These are phyloP conservation scores for Calameuta pallipes DNA, from an alignment of 2,888 invertebrate species.

Conservation along the genomic window DNA sequence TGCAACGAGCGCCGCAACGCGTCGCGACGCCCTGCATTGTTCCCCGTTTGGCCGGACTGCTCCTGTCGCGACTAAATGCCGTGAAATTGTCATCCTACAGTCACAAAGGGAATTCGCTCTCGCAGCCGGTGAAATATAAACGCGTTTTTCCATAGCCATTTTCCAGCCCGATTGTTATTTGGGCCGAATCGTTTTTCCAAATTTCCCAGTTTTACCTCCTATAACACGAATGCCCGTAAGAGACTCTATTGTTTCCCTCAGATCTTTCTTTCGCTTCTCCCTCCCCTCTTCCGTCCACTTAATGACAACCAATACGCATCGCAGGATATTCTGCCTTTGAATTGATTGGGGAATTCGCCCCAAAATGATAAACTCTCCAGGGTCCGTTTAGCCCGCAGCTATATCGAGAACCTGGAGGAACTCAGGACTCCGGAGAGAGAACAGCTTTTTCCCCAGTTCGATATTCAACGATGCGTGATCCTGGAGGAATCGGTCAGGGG, in stretches of 20 bases:
- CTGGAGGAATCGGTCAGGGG: constrained; percentile 33
- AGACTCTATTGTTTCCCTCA: too few species aligned
- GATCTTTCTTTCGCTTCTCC: too few species aligned
- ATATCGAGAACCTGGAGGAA: too few species aligned
- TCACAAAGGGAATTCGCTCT: constrained; percentile 61
- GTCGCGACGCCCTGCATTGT: constrained; percentile 34
- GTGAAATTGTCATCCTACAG: constrained; percentile 63
- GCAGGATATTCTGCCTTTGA: constrained; percentile 21
- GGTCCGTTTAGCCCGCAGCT: constrained; percentile 55
- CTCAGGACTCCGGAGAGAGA: too few species aligned
- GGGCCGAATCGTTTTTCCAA: constrained; percentile 45
- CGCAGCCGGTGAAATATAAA: constrained; percentile 57
- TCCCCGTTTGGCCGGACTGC: constrained; percentile 46
- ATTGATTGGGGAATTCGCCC: constrained; percentile 60
- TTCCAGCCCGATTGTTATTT: constrained; percentile 57
- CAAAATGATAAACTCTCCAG: constrained; percentile 53
- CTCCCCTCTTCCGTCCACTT: too few species aligned
- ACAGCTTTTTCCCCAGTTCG: constrained; percentile 46
- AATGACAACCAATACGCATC: too few species aligned
- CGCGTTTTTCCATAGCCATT: constrained; percentile 55
- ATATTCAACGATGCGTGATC: constrained; percentile 54
- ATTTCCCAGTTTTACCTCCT: too few species aligned
- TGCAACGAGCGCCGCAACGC: background rate
- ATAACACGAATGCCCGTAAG: too few species aligned
- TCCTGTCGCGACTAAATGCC: constrained; percentile 59